Conservation (phyloP, 2,113 vertebrate genomes). For the Ailuropoda melanoleuca region DNA sequence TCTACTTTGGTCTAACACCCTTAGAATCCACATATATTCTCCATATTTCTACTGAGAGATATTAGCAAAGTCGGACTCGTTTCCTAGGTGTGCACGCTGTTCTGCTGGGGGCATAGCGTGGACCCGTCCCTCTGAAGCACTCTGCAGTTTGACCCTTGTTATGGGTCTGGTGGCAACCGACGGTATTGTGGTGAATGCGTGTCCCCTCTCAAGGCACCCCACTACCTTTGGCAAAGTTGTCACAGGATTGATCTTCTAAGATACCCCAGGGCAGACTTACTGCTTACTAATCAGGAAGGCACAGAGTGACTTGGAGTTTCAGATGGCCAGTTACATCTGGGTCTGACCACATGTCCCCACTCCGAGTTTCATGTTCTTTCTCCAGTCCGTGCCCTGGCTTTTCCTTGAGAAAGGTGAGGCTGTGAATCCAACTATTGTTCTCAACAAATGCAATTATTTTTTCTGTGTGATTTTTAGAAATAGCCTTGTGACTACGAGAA, state of each 20-base stretch:
- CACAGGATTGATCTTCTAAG: not conserved
- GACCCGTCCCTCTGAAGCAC: not conserved
- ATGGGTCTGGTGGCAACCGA: not conserved
- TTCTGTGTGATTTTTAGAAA: not conserved
- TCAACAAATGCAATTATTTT: not conserved
- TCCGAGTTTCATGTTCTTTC: not conserved
- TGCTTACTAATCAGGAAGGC: not conserved
- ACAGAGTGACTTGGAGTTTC: too few species aligned
- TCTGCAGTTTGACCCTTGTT: not conserved
- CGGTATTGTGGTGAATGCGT: not conserved
- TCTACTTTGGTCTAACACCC: not conserved
- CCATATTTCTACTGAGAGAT: not conserved
- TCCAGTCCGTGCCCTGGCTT: not conserved
- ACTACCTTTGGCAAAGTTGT: fast-evolving
- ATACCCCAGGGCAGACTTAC: fast-evolving
- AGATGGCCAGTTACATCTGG: not conserved
- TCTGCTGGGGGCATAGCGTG: not conserved
- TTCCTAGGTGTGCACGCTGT: not conserved
- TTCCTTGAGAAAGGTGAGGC: not conserved
- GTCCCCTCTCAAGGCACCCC: not conserved
- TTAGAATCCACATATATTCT: not conserved
- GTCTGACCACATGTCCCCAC: too few species aligned
- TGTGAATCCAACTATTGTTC: not conserved
- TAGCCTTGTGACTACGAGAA: not conserved
- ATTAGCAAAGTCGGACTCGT: not conserved